Conservation (phyloP, 1,140 invertebrate species). For the Matsumurasca onukii region DNA sequence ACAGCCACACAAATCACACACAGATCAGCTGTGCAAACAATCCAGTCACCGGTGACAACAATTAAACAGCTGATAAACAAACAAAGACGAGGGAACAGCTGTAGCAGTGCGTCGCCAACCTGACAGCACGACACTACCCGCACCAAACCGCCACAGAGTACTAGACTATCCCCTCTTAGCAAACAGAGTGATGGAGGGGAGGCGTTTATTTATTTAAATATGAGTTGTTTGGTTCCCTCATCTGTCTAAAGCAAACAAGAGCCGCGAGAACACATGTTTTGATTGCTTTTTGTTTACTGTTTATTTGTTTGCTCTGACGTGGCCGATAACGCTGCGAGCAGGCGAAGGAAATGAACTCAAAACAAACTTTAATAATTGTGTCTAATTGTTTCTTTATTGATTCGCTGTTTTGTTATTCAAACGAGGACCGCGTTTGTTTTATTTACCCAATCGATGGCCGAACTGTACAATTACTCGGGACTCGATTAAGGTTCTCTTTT, state of each 20-base stretch:
- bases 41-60: not conserved
- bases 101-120: too few relatives aligned
- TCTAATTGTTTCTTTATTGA: conserved; percentile 30
- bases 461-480: not conserved
- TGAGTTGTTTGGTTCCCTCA: conserved; percentile 40
- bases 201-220: conserved; percentile 44
- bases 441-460: conserved; percentile 14
- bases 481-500: too few relatives aligned
- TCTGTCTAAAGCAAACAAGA: conserved; percentile 37
- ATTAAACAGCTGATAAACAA: not conserved
- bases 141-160: too few relatives aligned
- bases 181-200: conserved; percentile 21
- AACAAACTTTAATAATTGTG: conserved; percentile 28
- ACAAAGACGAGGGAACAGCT: too few relatives aligned
- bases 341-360: conserved; percentile 26
- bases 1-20: conserved; percentile 1
- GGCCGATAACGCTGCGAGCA: conserved; percentile 36
- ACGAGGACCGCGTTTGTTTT: conserved; percentile 12
- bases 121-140: too few relatives aligned
- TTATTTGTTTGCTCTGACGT: conserved; percentile 42
- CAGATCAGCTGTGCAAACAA: not conserved
- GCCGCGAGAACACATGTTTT: conserved; percentile 43
- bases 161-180: conserved; percentile 17
- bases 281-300: conserved; percentile 44
- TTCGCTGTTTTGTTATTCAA: conserved; percentile 22